Percentiles rank a stretch among this genome's conserved stretches.
Conservation (phyloP, 1,140 invertebrate genomes). For the Pararge aegeria region DNA sequence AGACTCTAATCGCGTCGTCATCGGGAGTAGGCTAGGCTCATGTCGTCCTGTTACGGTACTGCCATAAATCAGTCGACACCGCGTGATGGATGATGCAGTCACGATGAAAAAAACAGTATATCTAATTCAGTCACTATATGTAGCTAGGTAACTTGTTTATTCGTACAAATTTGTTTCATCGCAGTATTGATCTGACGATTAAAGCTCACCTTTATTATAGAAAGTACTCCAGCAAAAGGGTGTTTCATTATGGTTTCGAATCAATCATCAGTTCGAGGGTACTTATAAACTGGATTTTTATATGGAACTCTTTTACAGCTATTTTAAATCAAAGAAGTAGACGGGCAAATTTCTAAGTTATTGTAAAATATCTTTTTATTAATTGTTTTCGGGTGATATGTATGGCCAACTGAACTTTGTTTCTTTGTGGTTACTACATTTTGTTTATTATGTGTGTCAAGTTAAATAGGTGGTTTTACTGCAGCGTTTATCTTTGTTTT, state of each 20-base stretch:
- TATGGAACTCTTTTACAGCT: slow-evolving; percentile 5
- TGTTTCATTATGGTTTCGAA: not conserved
- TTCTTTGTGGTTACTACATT: too few species aligned
- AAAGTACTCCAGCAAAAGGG: not conserved
- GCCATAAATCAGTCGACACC: slow-evolving; percentile 73
- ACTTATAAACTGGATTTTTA: slow-evolving; percentile 1
- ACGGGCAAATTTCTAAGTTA: too few species aligned
- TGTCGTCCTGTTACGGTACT: slow-evolving; percentile 59
- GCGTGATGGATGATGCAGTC: slow-evolving; percentile 65
- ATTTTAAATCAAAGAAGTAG: too few species aligned
- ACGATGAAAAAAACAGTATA: slow-evolving; percentile 50
- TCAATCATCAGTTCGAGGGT: not conserved
- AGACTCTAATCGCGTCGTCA: slow-evolving; percentile 66
- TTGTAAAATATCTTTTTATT: too few species aligned
- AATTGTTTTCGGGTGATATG: too few species aligned
- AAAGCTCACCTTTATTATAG: not conserved
- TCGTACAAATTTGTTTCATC: slow-evolving; percentile 8
- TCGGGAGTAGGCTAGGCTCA: slow-evolving; percentile 59
- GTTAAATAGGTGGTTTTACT: too few species aligned
- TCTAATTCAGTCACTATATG: slow-evolving; percentile 33
- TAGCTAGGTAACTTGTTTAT: slow-evolving; percentile 4
- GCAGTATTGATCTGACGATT: slow-evolving; percentile 7
- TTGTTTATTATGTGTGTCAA: too few species aligned
- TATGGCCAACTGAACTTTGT: too few species aligned
- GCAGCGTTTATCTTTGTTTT: too few species aligned